Base-by-base conservation (phyloP, 2,113 vertebrate genomes). In the Rhegmatorhina hoffmannsi region DNA sequence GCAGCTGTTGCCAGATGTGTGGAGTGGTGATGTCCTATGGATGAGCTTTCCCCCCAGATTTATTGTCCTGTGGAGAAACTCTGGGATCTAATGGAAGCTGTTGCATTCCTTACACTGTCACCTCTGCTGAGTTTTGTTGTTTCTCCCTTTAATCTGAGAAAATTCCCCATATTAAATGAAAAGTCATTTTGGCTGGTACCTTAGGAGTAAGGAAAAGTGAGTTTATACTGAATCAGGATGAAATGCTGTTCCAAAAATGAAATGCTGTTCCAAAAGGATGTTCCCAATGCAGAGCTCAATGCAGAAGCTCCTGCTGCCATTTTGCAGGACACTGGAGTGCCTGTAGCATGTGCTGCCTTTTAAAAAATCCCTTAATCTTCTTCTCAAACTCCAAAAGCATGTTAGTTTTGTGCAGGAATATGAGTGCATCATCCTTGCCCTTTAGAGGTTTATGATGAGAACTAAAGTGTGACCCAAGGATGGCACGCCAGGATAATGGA, bases 51-150 rank as follows among this genome's bases (percentile, higher is more conserved):
- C 17, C 60, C 38, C 31, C 17, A 28, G 2, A 1, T 77, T 66
- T 52, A 8, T 17, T 47, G 56, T 40, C 43, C 5, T 13, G 5
- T 33, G 47, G 19, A 13, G 56, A 31, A 81, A 6, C 40, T 40
- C 47, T 11, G 34, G 62, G 72, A 62, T 50, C 7, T 43, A 9
- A 6, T 3, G 56, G 70, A 53, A 33, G 28, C 60, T 56, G 68
- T 59, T 36, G 34, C 10, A 2, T 58, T 69, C 46, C 67, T 82
- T 28, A 5, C 1, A 0, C 21, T 47, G 49, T 40, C 2, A 1
- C 36, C 50, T 60, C 36, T n/a, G 50, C 26, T 46, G 46, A 47
- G 19, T 58, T 49, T 33, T 83, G 58, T 3, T 15, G 15, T 38
- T 89, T 80, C 16, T 82, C 11, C 29, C 59, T 70, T 78, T 49